Evolutionary conservation across 1,140 invertebrate genomes (phyloP).

Genomic region (Penaeus vannamei): DNA sequence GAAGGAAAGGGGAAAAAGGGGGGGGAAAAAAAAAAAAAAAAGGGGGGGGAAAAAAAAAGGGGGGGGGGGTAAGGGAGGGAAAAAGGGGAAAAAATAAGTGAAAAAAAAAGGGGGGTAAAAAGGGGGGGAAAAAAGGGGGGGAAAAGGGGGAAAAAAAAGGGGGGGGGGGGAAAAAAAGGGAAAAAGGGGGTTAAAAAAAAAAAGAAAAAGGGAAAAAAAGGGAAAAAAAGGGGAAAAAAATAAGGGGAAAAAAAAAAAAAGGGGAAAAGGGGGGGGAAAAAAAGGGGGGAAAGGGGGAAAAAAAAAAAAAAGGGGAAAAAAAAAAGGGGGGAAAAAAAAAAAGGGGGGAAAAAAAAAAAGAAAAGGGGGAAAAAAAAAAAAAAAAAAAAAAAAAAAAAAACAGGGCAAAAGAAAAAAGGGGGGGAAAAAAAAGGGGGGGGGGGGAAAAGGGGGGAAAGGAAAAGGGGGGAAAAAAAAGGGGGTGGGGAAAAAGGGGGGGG

Average conservation of each 20-base stretch:
- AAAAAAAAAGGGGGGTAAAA: background rate
- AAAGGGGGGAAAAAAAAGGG: background rate
- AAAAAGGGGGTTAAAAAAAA: too few relatives aligned
- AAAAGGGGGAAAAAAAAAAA: background rate
- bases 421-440: background rate
- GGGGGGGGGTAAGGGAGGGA: too few relatives aligned
- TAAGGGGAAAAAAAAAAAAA: background rate
- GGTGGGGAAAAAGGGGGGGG: background rate
- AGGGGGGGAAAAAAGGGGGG: constrained; percentile 32
- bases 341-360: background rate
- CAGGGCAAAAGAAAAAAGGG: too few relatives aligned
- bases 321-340: background rate
- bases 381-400: too few relatives aligned
- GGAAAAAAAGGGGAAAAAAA: background rate
- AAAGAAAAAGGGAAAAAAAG: background rate
- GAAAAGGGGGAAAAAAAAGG: background rate
- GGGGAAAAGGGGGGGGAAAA: background rate
- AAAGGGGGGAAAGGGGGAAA: too few relatives aligned
- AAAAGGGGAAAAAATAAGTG: background rate
- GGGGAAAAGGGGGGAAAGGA: background rate
- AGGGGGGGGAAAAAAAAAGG: background rate
- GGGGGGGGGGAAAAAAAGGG: background rate
- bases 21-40: background rate
- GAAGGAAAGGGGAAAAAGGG: background rate
- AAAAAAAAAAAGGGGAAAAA: background rate